Conservation (phyloP, 2,797 vertebrate species). For the Halcyon badia region DNA sequence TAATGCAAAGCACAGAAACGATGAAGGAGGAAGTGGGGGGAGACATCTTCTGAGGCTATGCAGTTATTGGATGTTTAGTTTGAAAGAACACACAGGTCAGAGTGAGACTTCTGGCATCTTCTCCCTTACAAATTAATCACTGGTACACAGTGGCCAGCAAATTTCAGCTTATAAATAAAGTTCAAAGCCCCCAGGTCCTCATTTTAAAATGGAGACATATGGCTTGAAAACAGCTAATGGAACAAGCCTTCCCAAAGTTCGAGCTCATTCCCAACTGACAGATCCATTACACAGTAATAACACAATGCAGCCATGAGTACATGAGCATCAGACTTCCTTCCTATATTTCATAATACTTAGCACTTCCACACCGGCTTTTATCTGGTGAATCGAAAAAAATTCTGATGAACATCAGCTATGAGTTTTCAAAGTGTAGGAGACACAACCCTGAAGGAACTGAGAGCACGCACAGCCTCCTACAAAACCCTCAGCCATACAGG, state of each 20-base stretch:
- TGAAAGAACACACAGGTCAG: slow-evolving; percentile 32
- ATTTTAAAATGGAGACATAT: slow-evolving; percentile 46
- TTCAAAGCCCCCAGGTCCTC: slow-evolving; percentile 48
- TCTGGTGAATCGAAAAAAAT: slow-evolving; percentile 6
- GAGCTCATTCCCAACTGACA: slow-evolving; percentile 52
- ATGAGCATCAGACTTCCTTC: slow-evolving; percentile 35
- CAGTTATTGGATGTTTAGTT: slow-evolving; percentile 57
- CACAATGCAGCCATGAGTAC: neutral
- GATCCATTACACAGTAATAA: slow-evolving; percentile 60
- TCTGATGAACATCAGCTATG: slow-evolving; percentile 22
- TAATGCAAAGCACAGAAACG: slow-evolving; percentile 47
- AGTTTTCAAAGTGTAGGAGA: slow-evolving; percentile 3
- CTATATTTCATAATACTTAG: slow-evolving; percentile 32
- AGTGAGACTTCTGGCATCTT: slow-evolving; percentile 51
- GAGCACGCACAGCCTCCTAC: neutral
- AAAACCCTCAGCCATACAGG: neutral
- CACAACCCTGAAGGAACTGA: neutral
- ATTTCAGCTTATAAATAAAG: slow-evolving; percentile 67
- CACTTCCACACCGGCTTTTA: slow-evolving; percentile 39
- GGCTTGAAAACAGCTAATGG: slow-evolving; percentile 41
- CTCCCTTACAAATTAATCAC: slow-evolving; percentile 46
- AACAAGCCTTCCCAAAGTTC: slow-evolving; percentile 30
- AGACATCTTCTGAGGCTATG: slow-evolving; percentile 15
- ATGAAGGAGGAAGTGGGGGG: slow-evolving; percentile 17
- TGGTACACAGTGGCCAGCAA: slow-evolving; percentile 19